Evolutionary conservation across 2,888 invertebrate genomes (phyloP).

Genomic region (Rotaria magnacalcarata): DNA sequence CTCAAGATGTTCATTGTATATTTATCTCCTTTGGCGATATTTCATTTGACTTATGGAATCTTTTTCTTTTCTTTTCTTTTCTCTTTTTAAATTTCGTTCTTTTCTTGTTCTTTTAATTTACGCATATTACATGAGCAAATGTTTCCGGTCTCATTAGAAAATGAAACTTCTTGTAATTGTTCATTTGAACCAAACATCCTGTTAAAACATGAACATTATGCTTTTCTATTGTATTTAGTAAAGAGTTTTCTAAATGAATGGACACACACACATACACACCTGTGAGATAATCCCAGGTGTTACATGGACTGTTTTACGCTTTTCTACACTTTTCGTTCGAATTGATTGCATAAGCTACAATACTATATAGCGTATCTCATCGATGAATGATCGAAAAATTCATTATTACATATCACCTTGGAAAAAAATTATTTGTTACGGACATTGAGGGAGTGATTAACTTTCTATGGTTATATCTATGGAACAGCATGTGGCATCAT

Average conservation of each 20-base stretch:
- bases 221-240: not conserved
- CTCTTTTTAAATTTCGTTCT: no score
- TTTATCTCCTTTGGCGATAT: not conserved
- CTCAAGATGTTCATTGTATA: not conserved
- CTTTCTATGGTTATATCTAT: not conserved
- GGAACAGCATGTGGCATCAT: conserved; percentile 21
- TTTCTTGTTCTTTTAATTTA: not conserved
- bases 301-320: not conserved
- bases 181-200: conserved; percentile 16
- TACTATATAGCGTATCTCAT: not conserved
- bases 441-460: conserved; percentile 10
- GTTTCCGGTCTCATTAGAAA: not conserved
- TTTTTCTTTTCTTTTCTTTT: no score
- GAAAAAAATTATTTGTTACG: conserved; percentile 9
- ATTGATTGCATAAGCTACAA: conserved; percentile 17
- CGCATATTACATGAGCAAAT: not conserved
- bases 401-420: not conserved
- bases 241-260: conserved; percentile 6
- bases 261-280: not conserved
- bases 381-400: conserved; percentile 22
- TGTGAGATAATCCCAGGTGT: conserved; percentile 29
- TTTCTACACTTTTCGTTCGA: not conserved
- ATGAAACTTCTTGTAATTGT: not conserved
- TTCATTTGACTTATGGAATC: not conserved
- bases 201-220: not conserved